These are phyloP conservation scores for Phorcus lineatus DNA, from an alignment of 2,888 invertebrate species.

Conservation along the genomic window DNA sequence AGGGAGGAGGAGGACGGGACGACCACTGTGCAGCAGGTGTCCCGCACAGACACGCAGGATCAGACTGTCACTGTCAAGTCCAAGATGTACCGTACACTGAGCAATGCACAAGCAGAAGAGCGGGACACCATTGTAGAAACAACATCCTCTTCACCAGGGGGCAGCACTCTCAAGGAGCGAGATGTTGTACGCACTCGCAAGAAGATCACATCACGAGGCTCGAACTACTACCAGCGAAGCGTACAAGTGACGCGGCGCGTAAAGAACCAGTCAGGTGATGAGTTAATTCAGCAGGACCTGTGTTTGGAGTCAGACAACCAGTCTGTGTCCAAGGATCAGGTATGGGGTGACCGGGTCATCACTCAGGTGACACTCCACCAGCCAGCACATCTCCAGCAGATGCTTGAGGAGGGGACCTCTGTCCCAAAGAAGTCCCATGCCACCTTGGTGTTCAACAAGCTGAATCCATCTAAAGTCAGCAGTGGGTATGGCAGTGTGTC, in stretches of 20 bases:
- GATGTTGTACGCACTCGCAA: constrained; percentile 60
- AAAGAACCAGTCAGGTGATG: constrained; percentile 50
- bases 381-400: constrained; percentile 3
- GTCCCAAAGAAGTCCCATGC: constrained; percentile 17
- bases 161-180: constrained; percentile 54
- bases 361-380: constrained; percentile 38
- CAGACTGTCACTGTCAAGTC: constrained; percentile 59
- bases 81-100: constrained; percentile 55
- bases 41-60: constrained; percentile 52
- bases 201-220: constrained; percentile 63
- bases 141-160: constrained; percentile 55
- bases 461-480: constrained; percentile 51
- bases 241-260: constrained; percentile 47
- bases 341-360: constrained; percentile 58
- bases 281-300: constrained; percentile 59
- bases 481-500: constrained; percentile 55
- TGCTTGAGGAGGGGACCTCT: constrained; percentile 3
- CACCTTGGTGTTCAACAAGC: constrained; percentile 28
- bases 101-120: constrained; percentile 58
- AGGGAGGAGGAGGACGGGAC: constrained; percentile 62
- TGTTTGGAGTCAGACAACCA: constrained; percentile 58
- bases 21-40: constrained; percentile 56
- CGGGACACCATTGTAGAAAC: constrained; percentile 62
- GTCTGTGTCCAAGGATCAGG: constrained; percentile 59
- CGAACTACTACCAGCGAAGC: constrained; percentile 61